Percentiles rank a stretch among this genome's conserved stretches.
Evolutionary conservation across 1,140 invertebrate genomes (phyloP).

Genomic region (Pentalonia nigronervosa): DNA sequence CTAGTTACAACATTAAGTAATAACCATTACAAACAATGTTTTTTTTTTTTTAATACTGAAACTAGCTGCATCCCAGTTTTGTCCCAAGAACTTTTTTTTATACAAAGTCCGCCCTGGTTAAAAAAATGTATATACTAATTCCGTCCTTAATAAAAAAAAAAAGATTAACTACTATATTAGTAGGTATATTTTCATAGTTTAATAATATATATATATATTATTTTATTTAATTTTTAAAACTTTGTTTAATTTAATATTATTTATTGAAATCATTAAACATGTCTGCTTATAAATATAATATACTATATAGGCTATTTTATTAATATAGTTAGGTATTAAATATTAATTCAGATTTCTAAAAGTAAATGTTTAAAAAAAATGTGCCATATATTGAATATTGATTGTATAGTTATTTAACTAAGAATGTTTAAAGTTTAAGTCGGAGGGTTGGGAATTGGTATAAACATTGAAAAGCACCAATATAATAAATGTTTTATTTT

Average conservation of each 20-base stretch:
- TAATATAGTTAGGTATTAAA: not conserved
- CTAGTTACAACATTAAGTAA: not conserved
- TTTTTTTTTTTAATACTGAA: not conserved
- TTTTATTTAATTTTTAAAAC: not conserved
- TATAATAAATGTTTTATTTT: not conserved
- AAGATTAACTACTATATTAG: no score
- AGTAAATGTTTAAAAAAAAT: not conserved
- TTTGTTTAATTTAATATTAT: not conserved
- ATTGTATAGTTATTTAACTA: constrained; percentile 23
- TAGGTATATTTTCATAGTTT: no score
- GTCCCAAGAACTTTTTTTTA: no score
- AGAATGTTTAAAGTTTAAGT: not conserved
- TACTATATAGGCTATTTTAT: not conserved
- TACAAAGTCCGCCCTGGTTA: no score
- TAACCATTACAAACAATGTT: not conserved
- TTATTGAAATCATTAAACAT: not conserved
- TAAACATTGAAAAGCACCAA: not conserved
- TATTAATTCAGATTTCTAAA: not conserved
- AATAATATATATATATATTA: not conserved
- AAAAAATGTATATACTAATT: no score
- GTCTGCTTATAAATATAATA: not conserved
- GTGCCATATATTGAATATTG: not conserved
- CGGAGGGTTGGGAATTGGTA: not conserved
- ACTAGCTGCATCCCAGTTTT: not conserved
- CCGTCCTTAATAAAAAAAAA: no score